phyloP scores from a whole-genome alignment of 2,888 invertebrate genomes.

The Celastrina argiolus region DNA sequence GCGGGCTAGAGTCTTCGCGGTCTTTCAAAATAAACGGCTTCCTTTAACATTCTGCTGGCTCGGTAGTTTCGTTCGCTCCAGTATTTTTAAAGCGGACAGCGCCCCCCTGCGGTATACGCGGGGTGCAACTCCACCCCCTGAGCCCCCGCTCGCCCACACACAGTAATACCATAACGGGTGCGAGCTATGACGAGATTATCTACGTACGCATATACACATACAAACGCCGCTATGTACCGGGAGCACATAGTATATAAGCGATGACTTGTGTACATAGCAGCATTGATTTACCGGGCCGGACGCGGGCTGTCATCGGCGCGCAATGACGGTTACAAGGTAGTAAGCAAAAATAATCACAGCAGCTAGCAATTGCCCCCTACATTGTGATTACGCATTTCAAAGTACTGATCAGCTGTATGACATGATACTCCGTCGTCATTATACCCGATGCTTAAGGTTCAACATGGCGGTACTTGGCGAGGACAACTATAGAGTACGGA shows the following conservation, averaged over 20 bases:
- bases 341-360: slow-evolving; percentile 46
- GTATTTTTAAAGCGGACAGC: slow-evolving; percentile 76
- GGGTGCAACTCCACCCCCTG: slow-evolving; percentile 39
- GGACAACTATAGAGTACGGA: not conserved
- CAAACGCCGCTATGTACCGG: slow-evolving; percentile 61
- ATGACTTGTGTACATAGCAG: slow-evolving; percentile 66
- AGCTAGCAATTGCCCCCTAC: slow-evolving; percentile 24
- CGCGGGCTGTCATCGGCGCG: slow-evolving; percentile 61
- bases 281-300: slow-evolving; percentile 71
- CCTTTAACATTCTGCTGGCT: slow-evolving; percentile 62
- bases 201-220: slow-evolving; percentile 67
- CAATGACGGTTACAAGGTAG: slow-evolving; percentile 58
- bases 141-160: slow-evolving; percentile 51
- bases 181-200: slow-evolving; percentile 77
- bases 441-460: slow-evolving; percentile 14
- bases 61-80: slow-evolving; percentile 62
- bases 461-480: not conserved
- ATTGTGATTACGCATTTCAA: slow-evolving; percentile 19
- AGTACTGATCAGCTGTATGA: slow-evolving; percentile 22
- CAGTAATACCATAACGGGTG: slow-evolving; percentile 77
- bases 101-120: slow-evolving; percentile 65
- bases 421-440: slow-evolving; percentile 9
- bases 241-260: slow-evolving; percentile 63
- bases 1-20: slow-evolving; percentile 45
- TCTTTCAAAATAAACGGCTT: slow-evolving; percentile 71